Conservation (phyloP, 2,888 invertebrate genomes). For the Megalurothrips usitatus region DNA sequence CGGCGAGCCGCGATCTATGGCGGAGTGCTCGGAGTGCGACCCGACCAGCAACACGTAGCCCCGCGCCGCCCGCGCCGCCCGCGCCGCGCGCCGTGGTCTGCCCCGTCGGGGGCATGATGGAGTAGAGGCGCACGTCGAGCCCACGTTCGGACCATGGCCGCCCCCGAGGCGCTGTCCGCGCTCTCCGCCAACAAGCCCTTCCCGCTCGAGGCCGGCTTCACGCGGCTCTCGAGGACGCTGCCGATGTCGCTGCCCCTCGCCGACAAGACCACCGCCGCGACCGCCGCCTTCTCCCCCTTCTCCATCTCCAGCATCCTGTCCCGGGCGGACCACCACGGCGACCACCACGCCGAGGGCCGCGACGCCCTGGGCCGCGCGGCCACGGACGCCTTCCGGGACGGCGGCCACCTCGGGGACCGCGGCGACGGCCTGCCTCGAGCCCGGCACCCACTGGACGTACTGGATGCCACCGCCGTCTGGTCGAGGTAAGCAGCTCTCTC, state of each 20-base stretch:
- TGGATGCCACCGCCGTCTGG: conserved; percentile 21
- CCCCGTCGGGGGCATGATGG: too few relatives aligned
- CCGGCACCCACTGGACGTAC: background rate
- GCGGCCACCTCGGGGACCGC: conserved; percentile 1
- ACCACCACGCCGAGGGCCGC: background rate
- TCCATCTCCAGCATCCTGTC: conserved; percentile 23
- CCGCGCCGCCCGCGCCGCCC: background rate
- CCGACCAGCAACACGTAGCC: too few relatives aligned
- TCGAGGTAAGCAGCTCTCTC: background rate
- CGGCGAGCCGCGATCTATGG: too few relatives aligned
- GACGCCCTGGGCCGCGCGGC: background rate
- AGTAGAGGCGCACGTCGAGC: background rate
- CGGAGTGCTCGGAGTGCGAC: too few relatives aligned
- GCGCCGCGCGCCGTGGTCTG: background rate
- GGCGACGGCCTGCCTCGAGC: background rate
- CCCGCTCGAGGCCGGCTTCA: background rate
- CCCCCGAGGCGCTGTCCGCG: conserved; percentile 7
- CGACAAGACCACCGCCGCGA: background rate
- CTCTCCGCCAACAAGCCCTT: background rate
- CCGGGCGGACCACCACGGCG: background rate
- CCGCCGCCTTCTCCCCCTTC: conserved; percentile 13
- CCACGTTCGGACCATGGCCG: background rate
- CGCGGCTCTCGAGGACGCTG: too few relatives aligned
- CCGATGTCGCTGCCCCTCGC: background rate
- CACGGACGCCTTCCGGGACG: background rate